These are phyloP conservation scores for Lerista edwardsae DNA, from an alignment of 2,797 vertebrate species.

Conservation along the genomic window DNA sequence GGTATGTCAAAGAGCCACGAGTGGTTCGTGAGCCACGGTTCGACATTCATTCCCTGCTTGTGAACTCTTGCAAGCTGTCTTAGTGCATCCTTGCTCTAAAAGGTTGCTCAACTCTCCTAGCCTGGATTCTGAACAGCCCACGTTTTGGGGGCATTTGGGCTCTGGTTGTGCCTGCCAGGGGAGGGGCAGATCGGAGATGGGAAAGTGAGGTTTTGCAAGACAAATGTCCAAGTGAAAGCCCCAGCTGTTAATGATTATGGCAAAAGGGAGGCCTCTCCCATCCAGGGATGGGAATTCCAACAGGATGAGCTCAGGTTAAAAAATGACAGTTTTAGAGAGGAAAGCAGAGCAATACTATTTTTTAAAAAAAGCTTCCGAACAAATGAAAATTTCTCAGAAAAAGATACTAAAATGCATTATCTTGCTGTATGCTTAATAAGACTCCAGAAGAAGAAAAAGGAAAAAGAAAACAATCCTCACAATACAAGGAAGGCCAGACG, in stretches of 20 bases:
- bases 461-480: too few species aligned
- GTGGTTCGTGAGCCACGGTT: too few species aligned
- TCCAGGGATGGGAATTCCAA: conserved; percentile 65
- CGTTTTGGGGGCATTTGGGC: neutral
- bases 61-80: too few species aligned
- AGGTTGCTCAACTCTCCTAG: neutral
- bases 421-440: neutral
- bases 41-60: too few species aligned
- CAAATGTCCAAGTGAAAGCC: conserved; percentile 31
- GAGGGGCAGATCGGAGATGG: neutral
- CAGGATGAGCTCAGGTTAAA: conserved; percentile 70
- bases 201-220: neutral
- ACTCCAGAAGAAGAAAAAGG: neutral
- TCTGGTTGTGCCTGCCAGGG: neutral
- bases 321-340: conserved; percentile 35
- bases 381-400: neutral
- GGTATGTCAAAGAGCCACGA: too few species aligned
- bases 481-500: neutral
- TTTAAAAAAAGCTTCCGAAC: neutral
- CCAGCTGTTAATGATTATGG: conserved; percentile 73
- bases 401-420: neutral
- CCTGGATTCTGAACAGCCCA: neutral
- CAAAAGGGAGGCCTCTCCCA: conserved; percentile 62
- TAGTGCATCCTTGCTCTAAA: neutral
- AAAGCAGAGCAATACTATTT: neutral